phyloP scores from a whole-genome alignment of 2,888 invertebrate genomes.

The Amphipyra tragopoginis region DNA sequence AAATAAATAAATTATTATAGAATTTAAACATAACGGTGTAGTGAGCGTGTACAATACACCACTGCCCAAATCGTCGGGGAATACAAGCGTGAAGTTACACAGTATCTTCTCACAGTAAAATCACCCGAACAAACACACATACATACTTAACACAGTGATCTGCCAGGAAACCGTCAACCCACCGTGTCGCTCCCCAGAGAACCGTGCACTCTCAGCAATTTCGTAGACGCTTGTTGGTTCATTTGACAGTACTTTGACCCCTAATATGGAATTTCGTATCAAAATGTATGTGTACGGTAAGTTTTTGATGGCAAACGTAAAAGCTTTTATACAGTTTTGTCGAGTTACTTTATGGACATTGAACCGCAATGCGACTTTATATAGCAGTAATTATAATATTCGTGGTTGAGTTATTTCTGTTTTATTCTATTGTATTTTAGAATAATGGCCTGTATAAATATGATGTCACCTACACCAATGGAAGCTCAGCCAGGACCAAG shows the following conservation, averaged over 20 bases:
- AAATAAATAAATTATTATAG: no score
- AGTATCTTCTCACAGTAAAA: no score
- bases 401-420: no score
- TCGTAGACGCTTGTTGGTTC: slow-evolving; percentile 63
- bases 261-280: slow-evolving; percentile 59
- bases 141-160: slow-evolving; percentile 12
- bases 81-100: no score
- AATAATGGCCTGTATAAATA: no score
- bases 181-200: slow-evolving; percentile 45
- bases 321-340: slow-evolving; percentile 46
- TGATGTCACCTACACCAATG: no score
- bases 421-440: no score
- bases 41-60: no score
- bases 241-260: slow-evolving; percentile 63
- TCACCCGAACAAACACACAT: not conserved
- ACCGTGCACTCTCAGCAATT: slow-evolving; percentile 70
- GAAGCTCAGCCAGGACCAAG: no score
- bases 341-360: slow-evolving; percentile 2
- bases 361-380: slow-evolving; percentile 24
- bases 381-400: not conserved
- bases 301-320: slow-evolving; percentile 54
- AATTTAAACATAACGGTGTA: no score
- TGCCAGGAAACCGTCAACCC: slow-evolving; percentile 42
- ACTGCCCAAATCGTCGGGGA: no score
- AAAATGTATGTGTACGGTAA: slow-evolving; percentile 51